A percentile compares a stretch with the other conserved stretches of the same genome.
Evolutionary conservation across 64 coral and sea anemone species (phyloP).

Genomic region (Anthopleura sola): DNA sequence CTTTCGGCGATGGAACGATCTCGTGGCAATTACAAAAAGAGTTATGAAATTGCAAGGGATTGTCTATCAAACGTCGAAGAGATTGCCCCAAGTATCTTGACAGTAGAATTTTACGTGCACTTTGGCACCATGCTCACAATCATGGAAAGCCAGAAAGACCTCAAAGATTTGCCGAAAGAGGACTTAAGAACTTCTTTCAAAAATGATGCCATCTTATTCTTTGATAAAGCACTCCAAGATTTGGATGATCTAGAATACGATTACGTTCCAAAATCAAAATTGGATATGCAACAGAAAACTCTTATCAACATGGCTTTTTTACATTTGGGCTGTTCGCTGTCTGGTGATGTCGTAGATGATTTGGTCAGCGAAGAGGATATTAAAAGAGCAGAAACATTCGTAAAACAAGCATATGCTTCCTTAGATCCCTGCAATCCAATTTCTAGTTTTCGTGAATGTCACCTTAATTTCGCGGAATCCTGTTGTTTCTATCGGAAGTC

Average conservation of each 20-base stretch:
- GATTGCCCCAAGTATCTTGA: constrained; percentile 24
- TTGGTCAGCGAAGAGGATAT: constrained; percentile 8
- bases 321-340: constrained; percentile 11
- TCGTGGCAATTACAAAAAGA: background rate
- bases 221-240: constrained; percentile 5
- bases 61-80: background rate
- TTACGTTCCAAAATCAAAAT: constrained; percentile 25
- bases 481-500: background rate
- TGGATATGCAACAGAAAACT: constrained; percentile 28
- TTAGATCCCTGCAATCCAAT: background rate
- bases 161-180: background rate
- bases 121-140: constrained; percentile 31
- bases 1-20: constrained; percentile 24
- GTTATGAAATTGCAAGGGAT: constrained; percentile 25
- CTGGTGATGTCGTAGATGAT: constrained; percentile 26
- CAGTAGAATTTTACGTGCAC: constrained; percentile 29
- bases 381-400: background rate
- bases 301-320: constrained; percentile 11
- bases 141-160: constrained; percentile 2
- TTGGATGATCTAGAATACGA: background rate
- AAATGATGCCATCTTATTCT: constrained; percentile 18
- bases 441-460: background rate
- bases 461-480: background rate
- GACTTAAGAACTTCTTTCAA: constrained; percentile 15
- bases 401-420: background rate